Percentiles rank a stretch among this genome's conserved stretches.
Conservation (phyloP, 2,888 invertebrate species). For the Prenolepis imparis region DNA sequence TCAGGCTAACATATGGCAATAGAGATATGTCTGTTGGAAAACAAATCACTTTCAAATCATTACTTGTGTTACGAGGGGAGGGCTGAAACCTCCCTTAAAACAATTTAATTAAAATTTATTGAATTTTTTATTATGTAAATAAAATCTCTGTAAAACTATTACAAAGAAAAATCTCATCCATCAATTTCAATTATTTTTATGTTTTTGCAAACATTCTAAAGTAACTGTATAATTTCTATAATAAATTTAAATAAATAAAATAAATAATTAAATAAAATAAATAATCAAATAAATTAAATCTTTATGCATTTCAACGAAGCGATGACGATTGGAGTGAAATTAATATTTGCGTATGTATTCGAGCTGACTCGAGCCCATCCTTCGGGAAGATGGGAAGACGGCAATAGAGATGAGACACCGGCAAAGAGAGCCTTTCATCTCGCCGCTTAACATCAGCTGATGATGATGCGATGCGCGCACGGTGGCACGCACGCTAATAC, state of each 20-base stretch:
- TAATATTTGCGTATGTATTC: not conserved
- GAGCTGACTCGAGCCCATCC: slow-evolving; percentile 23
- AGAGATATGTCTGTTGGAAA: not conserved
- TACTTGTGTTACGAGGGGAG: not conserved
- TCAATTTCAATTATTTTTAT: not conserved
- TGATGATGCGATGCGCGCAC: slow-evolving; percentile 45
- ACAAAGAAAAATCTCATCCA: not conserved
- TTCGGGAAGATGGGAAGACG: slow-evolving; percentile 1
- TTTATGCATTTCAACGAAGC: not conserved
- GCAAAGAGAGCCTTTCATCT: slow-evolving; percentile 73
- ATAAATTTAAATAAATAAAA: not conserved
- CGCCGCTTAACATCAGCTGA: slow-evolving; percentile 62
- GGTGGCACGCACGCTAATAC: slow-evolving; percentile 46
- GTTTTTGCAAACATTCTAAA: not conserved
- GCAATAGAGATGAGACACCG: not conserved
- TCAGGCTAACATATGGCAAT: not conserved
- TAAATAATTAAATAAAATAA: no score
- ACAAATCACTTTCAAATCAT: no score
- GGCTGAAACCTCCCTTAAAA: not conserved
- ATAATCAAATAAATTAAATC: not conserved
- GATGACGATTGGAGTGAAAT: not conserved
- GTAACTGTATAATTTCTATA: not conserved
- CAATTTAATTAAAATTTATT: slow-evolving; percentile 5
- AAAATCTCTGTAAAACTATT: not conserved
- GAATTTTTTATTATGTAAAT: not conserved